Base-by-base conservation (phyloP, 2,113 vertebrate genomes). In the Sitta europaea region DNA sequence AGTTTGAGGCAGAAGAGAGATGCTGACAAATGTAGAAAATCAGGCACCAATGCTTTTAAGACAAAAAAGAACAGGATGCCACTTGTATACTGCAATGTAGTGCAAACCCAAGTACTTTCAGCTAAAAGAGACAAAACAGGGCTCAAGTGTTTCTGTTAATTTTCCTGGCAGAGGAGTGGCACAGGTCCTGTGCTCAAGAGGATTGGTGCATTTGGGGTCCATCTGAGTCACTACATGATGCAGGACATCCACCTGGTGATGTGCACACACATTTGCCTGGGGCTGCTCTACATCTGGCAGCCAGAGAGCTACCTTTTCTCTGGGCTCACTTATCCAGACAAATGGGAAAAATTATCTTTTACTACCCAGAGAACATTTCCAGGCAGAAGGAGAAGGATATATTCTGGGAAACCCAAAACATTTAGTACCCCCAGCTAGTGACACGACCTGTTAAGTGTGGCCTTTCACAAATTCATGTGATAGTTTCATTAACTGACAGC, bases 341-440 rank as follows among this genome's bases (percentile, higher is more conserved):
- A 97, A 80, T 92, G 72, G 83, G 82, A 90, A 66, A 94, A 95
- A 93, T 92, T 90, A 88, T 76, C 74, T 94, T 97, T 93, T 94
- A 94, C 91, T 93, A 79, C 50, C 68, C 91, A 77, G 71, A 62
- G 54, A 94, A 88, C 59, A 77, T 71, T 95, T 94, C 75, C 82
- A 96, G 79, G 63, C 90, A 92, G 75, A 88, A 83, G 63, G 50
- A 83, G 74, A 59, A 82, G 78, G 42, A n/a, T 93, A 55, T 83
- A 73, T 73, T 94, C 82, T 93, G 79, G 54, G 88, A 95, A 95
- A 86, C 42, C 8, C 55, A 35, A 84, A 91, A 54, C 24, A 43
- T 84, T 84, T 81, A 74, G 33, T 71, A 80, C 15, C 24, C 27
- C 24, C 23, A 72, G 53, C n/a, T 66, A 53, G 63, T 63, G 67